phyloP scores from a whole-genome alignment of 1,140 invertebrate species.

The Sesamia nonagrioides region DNA sequence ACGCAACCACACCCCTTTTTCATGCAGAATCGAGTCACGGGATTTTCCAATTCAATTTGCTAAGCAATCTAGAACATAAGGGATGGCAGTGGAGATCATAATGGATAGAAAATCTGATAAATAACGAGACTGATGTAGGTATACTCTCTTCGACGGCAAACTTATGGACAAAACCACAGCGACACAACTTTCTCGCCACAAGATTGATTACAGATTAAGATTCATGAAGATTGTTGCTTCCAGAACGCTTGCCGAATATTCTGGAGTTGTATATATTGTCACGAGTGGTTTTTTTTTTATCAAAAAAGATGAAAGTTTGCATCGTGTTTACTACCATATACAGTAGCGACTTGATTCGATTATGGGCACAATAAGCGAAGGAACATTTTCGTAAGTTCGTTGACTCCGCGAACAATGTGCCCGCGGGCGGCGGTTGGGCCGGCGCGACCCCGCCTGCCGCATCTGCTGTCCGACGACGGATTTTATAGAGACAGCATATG shows the following conservation, averaged over 20 bases:
- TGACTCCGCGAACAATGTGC: conserved; percentile 84
- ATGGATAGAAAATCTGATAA: conserved; percentile 52
- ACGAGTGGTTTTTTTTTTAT: conserved; percentile 66
- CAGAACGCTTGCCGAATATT: conserved; percentile 46
- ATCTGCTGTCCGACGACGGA: conserved; percentile 78
- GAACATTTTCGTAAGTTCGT: conserved; percentile 85
- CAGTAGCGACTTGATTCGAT: conserved; percentile 78
- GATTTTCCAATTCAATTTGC: conserved; percentile 86
- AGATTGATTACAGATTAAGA: conserved; percentile 48
- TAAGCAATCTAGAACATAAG: conserved; percentile 69
- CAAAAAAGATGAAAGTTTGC: conserved; percentile 74
- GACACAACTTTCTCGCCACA: conserved; percentile 16
- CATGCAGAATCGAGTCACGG: conserved; percentile 81
- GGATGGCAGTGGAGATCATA: conserved; percentile 41
- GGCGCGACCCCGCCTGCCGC: conserved; percentile 69
- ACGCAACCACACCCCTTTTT: conserved; percentile 84
- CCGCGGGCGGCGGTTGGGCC: conserved; percentile 61
- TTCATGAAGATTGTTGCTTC: conserved; percentile 34
- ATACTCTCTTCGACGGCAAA: conserved; percentile 6
- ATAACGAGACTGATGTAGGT: conserved; percentile 28
- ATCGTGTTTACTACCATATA: conserved; percentile 78
- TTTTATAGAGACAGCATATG: conserved; percentile 76
- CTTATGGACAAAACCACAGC: conserved; percentile 22
- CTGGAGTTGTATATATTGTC: conserved; percentile 58
- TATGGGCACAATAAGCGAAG: conserved; percentile 83